Percentiles rank a stretch among this genome's conserved stretches.
Evolutionary conservation across 2,113 vertebrate species (phyloP).

Genomic region (Fukomys damarensis): DNA sequence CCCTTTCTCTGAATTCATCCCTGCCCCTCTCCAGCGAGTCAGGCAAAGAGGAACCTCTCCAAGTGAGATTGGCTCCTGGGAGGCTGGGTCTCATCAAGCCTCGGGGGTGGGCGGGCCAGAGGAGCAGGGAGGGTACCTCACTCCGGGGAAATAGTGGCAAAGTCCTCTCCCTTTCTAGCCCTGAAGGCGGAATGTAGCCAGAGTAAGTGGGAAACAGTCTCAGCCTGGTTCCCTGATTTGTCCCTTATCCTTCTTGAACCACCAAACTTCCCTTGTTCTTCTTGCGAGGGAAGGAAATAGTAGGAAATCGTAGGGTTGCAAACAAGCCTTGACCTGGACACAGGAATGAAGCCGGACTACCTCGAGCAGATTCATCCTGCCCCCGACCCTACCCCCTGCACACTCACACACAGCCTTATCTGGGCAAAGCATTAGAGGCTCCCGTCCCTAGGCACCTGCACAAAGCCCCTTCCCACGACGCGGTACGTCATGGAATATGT

Average conservation of each 20-base stretch:
- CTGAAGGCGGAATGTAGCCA: not conserved
- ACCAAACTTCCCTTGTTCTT: not conserved
- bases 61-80: not conserved
- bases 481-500: conserved; percentile 80
- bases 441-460: conserved; percentile 64
- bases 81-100: not conserved
- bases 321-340: not conserved
- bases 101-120: rapidly evolving
- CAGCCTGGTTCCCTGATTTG: not conserved
- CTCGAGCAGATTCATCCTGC: not conserved
- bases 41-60: not conserved
- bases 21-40: not conserved
- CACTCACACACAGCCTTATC: not conserved
- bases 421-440: not conserved
- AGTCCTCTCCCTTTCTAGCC: not conserved
- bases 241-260: not conserved
- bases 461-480: conserved; percentile 51
- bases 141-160: rapidly evolving
- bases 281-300: no score
- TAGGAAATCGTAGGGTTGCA: not conserved
- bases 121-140: no score
- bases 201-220: not conserved
- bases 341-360: rapidly evolving
- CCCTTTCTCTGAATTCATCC: not conserved
- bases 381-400: not conserved